Conservation (phyloP, 2,888 invertebrate species). For the Dimorphilus gyrociliatus region DNA sequence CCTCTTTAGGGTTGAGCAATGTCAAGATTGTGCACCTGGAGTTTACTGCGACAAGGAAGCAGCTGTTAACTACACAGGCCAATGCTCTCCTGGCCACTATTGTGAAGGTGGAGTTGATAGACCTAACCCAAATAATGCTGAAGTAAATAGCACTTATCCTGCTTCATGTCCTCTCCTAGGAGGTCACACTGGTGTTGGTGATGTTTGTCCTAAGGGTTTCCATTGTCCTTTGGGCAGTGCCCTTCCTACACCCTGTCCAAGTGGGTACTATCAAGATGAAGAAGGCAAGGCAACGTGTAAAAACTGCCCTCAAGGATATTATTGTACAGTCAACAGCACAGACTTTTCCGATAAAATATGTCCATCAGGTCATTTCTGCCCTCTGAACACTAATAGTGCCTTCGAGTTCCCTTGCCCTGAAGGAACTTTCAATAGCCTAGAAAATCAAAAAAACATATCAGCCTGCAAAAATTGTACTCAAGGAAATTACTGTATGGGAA, state of each 20-base stretch:
- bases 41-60: slow-evolving; percentile 20
- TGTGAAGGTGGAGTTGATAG: slow-evolving; percentile 30
- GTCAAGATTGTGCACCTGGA: slow-evolving; percentile 27
- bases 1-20: slow-evolving; percentile 24
- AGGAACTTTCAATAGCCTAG: slow-evolving; percentile 25
- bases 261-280: slow-evolving; percentile 24
- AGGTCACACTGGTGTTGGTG: slow-evolving; percentile 31
- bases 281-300: slow-evolving; percentile 18
- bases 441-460: slow-evolving; percentile 16
- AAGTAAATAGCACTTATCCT: slow-evolving; percentile 20
- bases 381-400: slow-evolving; percentile 15
- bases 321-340: slow-evolving; percentile 23
- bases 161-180: slow-evolving; percentile 24
- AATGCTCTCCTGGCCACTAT: slow-evolving; percentile 25
- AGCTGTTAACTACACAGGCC: slow-evolving; percentile 19
- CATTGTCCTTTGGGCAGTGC: slow-evolving; percentile 24
- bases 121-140: slow-evolving; percentile 24
- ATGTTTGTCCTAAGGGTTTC: slow-evolving; percentile 27
- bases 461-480: slow-evolving; percentile 24
- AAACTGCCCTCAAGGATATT: slow-evolving; percentile 24
- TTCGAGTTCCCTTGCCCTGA: slow-evolving; percentile 20
- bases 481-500: slow-evolving; percentile 26
- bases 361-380: slow-evolving; percentile 29
- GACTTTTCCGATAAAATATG: slow-evolving; percentile 23
- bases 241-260: slow-evolving; percentile 17